Conservation (phyloP, 2,113 vertebrate species). For the Pholis gunnellus region DNA sequence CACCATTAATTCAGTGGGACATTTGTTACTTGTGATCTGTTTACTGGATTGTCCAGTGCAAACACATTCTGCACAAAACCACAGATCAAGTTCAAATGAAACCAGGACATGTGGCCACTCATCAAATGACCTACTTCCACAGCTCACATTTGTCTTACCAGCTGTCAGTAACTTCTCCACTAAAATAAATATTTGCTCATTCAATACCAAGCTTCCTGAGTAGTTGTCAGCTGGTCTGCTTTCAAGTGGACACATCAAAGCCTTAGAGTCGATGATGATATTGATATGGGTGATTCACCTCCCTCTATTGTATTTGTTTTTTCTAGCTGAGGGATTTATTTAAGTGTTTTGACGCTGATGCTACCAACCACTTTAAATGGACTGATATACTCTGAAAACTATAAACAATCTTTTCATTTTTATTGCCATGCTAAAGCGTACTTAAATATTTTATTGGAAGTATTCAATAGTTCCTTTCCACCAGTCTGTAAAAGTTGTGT, state of each 20-base stretch:
- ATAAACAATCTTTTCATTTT: not conserved
- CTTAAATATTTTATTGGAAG: not conserved
- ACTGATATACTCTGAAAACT: not conserved
- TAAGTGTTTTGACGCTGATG: not conserved
- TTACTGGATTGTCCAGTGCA: not conserved
- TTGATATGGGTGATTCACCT: not conserved
- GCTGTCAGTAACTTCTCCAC: constrained; percentile 39
- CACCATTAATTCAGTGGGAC: not conserved
- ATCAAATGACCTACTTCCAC: constrained; percentile 54
- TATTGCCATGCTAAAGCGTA: not conserved
- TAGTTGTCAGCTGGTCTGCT: constrained; percentile 27
- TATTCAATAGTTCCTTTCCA: not conserved
- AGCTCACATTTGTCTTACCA: constrained; percentile 26
- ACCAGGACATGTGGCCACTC: constrained; percentile 35
- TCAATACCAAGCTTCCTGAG: constrained; percentile 44
- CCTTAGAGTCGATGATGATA: not conserved
- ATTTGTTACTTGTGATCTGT: not conserved
- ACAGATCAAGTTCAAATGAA: constrained; percentile 28
- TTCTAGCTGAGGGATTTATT: not conserved
- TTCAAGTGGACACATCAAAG: constrained; percentile 18
- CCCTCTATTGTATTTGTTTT: constrained; percentile 19
- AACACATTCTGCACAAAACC: constrained; percentile 22
- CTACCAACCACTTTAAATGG: not conserved
- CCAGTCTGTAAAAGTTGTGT: not conserved
- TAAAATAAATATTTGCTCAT: constrained; percentile 56